Percentiles rank a stretch among this genome's conserved stretches.
Evolutionary conservation across 2,888 invertebrate species (phyloP).

Genomic region (Branchipolynoe longqiensis): DNA sequence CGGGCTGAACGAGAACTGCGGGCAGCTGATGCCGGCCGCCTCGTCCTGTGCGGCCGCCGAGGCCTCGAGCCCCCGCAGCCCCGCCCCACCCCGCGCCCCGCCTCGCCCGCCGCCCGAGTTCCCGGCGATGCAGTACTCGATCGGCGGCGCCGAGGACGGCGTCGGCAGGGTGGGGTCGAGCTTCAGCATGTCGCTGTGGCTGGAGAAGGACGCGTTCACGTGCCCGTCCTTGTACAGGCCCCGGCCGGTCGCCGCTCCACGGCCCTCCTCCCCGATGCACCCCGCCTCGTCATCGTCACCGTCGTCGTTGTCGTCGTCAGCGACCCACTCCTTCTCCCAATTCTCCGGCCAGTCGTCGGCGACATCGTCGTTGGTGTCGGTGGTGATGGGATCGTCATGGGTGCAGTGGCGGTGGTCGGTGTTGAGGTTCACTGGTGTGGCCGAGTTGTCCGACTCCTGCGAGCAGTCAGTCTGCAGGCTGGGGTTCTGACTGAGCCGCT

Average conservation of each 20-base stretch:
- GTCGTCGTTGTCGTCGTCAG: slow-evolving; percentile 55
- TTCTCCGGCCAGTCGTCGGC: slow-evolving; percentile 61
- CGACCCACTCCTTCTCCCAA: slow-evolving; percentile 64
- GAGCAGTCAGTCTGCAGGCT: slow-evolving; percentile 63
- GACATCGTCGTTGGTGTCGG: slow-evolving; percentile 51
- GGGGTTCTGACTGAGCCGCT: slow-evolving; percentile 65
- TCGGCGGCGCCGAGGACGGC: slow-evolving; percentile 19
- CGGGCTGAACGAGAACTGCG: slow-evolving; percentile 30
- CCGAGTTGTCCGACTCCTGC: slow-evolving; percentile 61
- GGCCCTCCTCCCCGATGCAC: slow-evolving; percentile 49
- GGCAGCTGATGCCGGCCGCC: slow-evolving; percentile 7
- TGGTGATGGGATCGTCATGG: slow-evolving; percentile 57
- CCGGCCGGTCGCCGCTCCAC: neutral
- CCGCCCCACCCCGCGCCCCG: neutral
- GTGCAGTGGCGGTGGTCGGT: slow-evolving; percentile 51
- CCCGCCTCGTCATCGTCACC: slow-evolving; percentile 53
- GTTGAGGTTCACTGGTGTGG: slow-evolving; percentile 57
- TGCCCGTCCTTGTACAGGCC: slow-evolving; percentile 57
- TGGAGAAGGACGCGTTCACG: slow-evolving; percentile 57
- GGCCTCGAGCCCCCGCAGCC: neutral
- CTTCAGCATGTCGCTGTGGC: slow-evolving; percentile 52
- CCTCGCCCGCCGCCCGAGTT: neutral
- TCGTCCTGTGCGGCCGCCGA: slow-evolving; percentile 5
- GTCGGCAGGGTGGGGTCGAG: slow-evolving; percentile 39
- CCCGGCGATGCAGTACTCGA: slow-evolving; percentile 17